Conservation (phyloP, 2,113 vertebrate genomes). For the Phrynosoma blainvillii region DNA sequence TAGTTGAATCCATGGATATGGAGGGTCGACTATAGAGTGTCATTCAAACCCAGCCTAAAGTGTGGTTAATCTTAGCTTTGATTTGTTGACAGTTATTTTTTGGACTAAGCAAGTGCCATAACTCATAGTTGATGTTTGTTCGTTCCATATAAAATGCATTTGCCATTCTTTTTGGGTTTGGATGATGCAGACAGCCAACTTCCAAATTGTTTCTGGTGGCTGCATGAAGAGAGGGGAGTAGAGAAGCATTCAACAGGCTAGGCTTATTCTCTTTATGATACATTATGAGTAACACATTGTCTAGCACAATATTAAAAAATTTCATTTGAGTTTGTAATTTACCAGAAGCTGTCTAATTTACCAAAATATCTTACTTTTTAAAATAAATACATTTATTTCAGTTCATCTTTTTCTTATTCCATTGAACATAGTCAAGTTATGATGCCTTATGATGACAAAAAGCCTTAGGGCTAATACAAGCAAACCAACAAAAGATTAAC, state of each 20-base stretch:
- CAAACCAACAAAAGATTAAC: slow-evolving; percentile 4
- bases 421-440: background rate
- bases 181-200: background rate
- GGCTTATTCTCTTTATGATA: background rate
- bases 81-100: background rate
- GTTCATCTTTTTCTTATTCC: background rate
- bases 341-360: background rate
- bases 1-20: too few species aligned
- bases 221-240: background rate
- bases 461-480: slow-evolving; percentile 18
- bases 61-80: background rate
- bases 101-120: background rate
- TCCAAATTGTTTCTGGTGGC: background rate
- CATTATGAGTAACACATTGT: background rate
- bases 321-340: accelerated
- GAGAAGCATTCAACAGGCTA: background rate
- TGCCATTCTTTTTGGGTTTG: background rate
- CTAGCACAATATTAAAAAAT: background rate
- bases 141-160: too few species aligned
- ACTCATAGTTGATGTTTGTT: background rate
- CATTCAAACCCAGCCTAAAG: background rate
- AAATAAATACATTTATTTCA: background rate
- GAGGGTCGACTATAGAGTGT: too few species aligned
- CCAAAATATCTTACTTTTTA: too few species aligned
- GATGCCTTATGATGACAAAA: slow-evolving; percentile 13